Evolutionary conservation across 2,797 vertebrate species (phyloP).

Genomic region (Margarornis squamiger): DNA sequence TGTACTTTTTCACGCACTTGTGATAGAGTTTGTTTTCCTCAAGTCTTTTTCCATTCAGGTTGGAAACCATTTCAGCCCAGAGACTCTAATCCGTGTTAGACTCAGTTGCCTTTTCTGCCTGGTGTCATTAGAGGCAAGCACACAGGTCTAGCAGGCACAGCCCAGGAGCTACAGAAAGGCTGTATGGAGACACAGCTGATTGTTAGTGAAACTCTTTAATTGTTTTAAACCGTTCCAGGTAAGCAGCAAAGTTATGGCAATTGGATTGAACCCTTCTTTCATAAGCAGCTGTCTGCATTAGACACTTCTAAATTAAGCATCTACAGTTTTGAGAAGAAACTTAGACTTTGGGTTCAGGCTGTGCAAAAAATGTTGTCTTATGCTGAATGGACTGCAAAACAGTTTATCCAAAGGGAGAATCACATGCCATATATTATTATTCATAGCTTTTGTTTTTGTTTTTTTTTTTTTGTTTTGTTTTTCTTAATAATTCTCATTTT

Average conservation of each 20-base stretch:
- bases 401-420: not conserved
- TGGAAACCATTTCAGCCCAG: not conserved
- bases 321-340: not conserved
- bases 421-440: too few species aligned
- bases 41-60: not conserved
- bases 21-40: not conserved
- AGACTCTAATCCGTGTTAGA: not conserved
- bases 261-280: not conserved
- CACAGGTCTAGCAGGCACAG: not conserved
- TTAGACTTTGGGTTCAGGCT: not conserved
- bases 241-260: not conserved
- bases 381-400: not conserved
- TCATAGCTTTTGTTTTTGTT: not conserved
- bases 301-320: not conserved
- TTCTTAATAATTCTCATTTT: not conserved
- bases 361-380: not conserved
- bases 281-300: not conserved
- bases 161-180: not conserved
- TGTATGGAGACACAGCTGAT: not conserved
- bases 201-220: not conserved
- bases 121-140: not conserved
- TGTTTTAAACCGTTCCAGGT: not conserved
- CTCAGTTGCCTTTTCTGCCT: not conserved
- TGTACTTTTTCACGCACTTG: fast-evolving
- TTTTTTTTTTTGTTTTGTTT: too few species aligned